These are phyloP conservation scores for Folsomia manolachei DNA, from an alignment of 2,888 invertebrate species.

Conservation along the genomic window DNA sequence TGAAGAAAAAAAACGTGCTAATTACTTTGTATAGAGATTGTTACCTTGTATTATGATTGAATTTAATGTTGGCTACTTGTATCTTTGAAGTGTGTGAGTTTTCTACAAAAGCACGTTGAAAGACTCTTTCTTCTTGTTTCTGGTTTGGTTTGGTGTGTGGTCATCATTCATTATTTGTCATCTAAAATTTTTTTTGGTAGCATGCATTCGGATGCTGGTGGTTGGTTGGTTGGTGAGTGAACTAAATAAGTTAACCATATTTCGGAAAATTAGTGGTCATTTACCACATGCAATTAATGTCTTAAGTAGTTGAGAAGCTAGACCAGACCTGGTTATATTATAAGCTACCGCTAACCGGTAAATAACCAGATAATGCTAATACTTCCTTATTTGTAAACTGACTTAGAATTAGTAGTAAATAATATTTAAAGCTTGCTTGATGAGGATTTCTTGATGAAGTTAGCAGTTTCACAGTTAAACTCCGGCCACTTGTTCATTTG, in stretches of 20 bases:
- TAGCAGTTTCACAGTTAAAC: constrained; percentile 26
- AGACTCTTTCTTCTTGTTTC: background rate
- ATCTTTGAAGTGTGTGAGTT: background rate
- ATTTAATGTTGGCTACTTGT: background rate
- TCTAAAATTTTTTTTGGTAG: background rate
- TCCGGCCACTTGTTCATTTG: constrained; percentile 47
- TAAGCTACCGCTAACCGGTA: no score
- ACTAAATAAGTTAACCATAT: no score
- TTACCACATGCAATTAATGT: no score
- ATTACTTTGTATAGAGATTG: background rate
- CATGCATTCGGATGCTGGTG: no score
- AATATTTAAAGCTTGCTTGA: background rate
- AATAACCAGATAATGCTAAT: no score
- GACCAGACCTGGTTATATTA: no score
- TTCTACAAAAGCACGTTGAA: constrained; percentile 6
- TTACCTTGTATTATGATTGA: background rate
- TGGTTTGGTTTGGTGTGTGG: background rate
- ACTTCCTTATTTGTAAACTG: no score
- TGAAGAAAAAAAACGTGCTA: background rate
- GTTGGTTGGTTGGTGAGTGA: no score
- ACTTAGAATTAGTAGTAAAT: no score
- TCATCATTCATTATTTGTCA: background rate
- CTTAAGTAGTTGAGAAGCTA: no score
- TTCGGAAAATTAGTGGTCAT: no score
- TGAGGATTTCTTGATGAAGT: background rate